A percentile compares a stretch with the other conserved stretches of the same genome.
Conservation (phyloP, 2,888 invertebrate species). For the Agrotis exclamationis region DNA sequence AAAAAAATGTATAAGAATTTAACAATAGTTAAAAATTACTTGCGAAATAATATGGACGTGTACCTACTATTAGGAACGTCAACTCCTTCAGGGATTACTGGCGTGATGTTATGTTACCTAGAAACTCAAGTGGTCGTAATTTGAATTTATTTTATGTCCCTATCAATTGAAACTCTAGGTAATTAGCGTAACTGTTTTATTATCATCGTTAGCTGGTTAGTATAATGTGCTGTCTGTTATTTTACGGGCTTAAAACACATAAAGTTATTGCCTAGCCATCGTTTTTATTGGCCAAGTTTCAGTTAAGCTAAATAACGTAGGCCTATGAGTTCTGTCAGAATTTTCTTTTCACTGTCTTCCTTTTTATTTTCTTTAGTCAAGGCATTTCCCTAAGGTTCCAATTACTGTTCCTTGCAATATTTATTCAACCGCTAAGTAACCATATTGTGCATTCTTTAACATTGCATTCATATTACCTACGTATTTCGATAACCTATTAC, state of each 20-base stretch:
- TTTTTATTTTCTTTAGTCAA: no score
- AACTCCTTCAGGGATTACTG: background rate
- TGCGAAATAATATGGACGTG: background rate
- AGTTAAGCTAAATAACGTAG: no score
- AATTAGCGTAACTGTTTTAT: slow-evolving; percentile 40
- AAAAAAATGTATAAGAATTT: no score
- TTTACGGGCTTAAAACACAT: slow-evolving; percentile 11
- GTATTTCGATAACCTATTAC: slow-evolving; percentile 54
- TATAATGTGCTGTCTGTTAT: background rate
- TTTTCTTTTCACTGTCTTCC: no score
- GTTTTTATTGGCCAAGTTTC: background rate
- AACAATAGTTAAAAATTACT: background rate
- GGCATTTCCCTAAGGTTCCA: background rate
- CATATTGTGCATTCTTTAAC: slow-evolving; percentile 17
- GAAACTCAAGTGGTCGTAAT: slow-evolving; percentile 29
- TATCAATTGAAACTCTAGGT: slow-evolving; percentile 20
- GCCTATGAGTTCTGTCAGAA: no score
- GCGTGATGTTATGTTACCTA: background rate
- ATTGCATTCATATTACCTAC: slow-evolving; percentile 33
- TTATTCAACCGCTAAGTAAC: slow-evolving; percentile 18
- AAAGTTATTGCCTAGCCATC: background rate
- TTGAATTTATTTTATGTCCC: slow-evolving; percentile 39
- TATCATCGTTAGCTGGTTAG: slow-evolving; percentile 2
- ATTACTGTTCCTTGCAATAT: slow-evolving; percentile 1
- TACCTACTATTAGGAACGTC: background rate